A percentile compares a stretch with the other conserved stretches of the same genome.
Conservation (phyloP, 2,797 vertebrate species). For the Anguilla pacifica region DNA sequence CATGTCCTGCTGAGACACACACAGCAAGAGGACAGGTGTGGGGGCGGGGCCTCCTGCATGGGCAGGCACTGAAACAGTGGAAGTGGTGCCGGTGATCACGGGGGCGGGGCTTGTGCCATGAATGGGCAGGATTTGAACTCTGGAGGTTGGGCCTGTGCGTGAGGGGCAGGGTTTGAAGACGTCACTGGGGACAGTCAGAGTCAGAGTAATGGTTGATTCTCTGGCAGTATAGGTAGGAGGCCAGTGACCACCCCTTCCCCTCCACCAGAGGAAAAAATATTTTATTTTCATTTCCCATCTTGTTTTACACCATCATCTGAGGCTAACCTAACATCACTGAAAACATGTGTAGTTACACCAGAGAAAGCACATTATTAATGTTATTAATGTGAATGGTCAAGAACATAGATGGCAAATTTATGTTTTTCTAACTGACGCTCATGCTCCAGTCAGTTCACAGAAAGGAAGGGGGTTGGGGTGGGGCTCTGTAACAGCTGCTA, state of each 20-base stretch:
- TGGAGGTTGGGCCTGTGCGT: neutral
- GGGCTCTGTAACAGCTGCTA: conserved; percentile 24
- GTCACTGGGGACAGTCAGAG: neutral
- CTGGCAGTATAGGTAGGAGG: neutral
- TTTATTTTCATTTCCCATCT: neutral
- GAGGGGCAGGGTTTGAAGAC: neutral
- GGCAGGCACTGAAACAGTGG: neutral
- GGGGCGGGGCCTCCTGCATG: conserved; percentile 55
- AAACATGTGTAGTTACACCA: neutral
- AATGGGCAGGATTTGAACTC: conserved; percentile 7
- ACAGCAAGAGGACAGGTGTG: conserved; percentile 51
- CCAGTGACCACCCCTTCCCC: neutral
- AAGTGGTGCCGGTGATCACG: neutral
- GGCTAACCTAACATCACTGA: neutral
- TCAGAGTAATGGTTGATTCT: neutral
- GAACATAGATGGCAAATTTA: neutral
- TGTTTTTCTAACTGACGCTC: neutral
- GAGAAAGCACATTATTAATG: neutral
- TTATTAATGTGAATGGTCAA: neutral
- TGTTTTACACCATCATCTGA: neutral
- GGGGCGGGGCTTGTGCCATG: conserved; percentile 5
- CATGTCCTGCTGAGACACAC: conserved; percentile 48
- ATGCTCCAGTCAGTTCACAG: no score
- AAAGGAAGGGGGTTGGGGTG: neutral
- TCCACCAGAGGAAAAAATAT: neutral